Evolutionary conservation across 2,888 invertebrate genomes (phyloP), one percentile per base, ranked within the genome.

Genomic region (Xestia c-nigrum): DNA sequence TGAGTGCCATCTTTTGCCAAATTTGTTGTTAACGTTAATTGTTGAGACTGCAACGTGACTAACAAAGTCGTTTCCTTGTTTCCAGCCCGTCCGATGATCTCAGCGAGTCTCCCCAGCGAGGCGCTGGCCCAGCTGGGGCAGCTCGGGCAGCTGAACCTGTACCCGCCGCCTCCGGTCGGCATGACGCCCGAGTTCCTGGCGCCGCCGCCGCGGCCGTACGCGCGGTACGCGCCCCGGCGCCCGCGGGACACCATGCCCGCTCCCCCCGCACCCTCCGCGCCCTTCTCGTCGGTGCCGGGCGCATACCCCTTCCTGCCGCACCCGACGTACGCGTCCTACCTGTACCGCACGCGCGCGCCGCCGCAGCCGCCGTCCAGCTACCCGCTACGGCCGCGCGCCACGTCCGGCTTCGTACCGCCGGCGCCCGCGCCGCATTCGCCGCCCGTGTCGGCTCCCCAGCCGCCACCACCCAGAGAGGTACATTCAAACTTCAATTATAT

Each of bases 61-160:
- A 85, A 89, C 55, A 38, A 16, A 40, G 38, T 19, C 67, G 68
- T 88, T 65, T 76, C 16, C 79, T 90, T 90, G 71, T 78, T 82
- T 76, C 12, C 97, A 97, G 97, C 95, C 90, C 94, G 90, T 94
- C 97, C 97, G 97, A 97, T 97, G 97, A 97, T 97, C 97, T 97
- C 97, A 93, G 97, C 97, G 94, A 96, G 97, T 92, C 96, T 97
- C 92, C 97, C 97, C 94, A 97, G 97, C 97, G 97, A 97, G 97
- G 97, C 97, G 96, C 96, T 96, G 91, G 95, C 95, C 92, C 97
- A 96, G 95, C 96, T 96, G 92, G 95, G 95, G 91, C 96, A 96
- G 94, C 95, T 97, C 92, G 95, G 97, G 94, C 97, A 97, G 95
- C 97, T 97, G 94, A 96, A 97, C 95, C 96, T 97, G 94, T 97